Base-by-base conservation (phyloP, 2,888 invertebrate genomes). In the Rhamnusium bicolor region DNA sequence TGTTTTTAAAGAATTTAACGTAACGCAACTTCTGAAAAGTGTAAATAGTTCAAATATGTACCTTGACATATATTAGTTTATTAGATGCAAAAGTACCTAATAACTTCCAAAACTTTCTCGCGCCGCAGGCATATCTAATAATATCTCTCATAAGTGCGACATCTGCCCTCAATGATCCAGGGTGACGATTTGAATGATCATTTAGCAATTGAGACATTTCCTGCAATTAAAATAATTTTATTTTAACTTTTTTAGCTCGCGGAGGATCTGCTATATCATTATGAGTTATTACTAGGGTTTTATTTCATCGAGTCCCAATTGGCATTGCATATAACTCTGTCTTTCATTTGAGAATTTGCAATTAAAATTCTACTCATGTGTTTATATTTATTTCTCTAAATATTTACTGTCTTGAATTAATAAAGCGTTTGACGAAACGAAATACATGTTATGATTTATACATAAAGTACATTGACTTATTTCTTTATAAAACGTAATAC, bases 171-270 rank as follows among this genome's bases (percentile, higher is more conserved):
- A 16, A 27, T 29, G 21, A 24, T 51, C 53, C 65, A 32, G 29
- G 19, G 53, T 32, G 53, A 54, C 65, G 53, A 51, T 19, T 16
- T 53, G 40, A 56, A 67, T 46, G 67, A 54, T 67, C 67, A 40
- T 56, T 56, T 46, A 46, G 54, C 69, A 62, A 69, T 69, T 69
- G 62, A 69, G 54, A 62, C 60, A 69, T 54, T 69, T 69, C 69
- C 69, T 62, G 62, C 62, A 60, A 62, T 69, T 69, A 69, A 69
- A 69, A 19, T 51, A 18, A 27, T 21, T 21, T 24, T 14, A 61
- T 69, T 58, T 61, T 61, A 60, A 61, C 61, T 69, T 61, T 69
- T 24, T 68, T 51, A 47, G 60, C 49, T 10, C 60, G 51, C 49
- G 16, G 40, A 49, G 21, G 69, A 53, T 53, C 65, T 32, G 29